Base-by-base conservation (phyloP, 2,888 invertebrate genomes). In the Ecliptopera silaceata region DNA sequence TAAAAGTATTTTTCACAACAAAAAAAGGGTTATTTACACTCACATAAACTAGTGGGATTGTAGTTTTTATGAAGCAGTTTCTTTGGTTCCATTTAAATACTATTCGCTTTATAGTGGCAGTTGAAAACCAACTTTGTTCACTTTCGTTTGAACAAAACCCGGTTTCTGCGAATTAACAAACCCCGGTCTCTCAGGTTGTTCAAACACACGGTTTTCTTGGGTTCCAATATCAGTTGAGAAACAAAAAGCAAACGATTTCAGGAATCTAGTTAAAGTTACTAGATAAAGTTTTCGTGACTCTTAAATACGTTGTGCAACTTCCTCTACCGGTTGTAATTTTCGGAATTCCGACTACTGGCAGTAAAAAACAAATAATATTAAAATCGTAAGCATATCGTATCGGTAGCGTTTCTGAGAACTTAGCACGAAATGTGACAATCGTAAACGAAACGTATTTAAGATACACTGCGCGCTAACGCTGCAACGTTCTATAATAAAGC, bases 131-230 rank as follows among this genome's bases (percentile, higher is more conserved):
- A 58, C 49, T 53, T 54, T 46, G 49, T 50, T 46, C 17, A 31
- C 47, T 43, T 48, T 53, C 43, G 53, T 49, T 56, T 48, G 54
- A 50, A 48, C 22, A 26, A 61, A 64, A 46, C 50, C 60, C 36
- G 17, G 45, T 43, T 60, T 45, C 57, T 46, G 53, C 51, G 54
- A 61, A 61, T 65, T 62, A 63, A 65, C 12, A 32, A 58, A 63
- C 60, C 57, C 61, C 53, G 58, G 63, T 64, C 64, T 58, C 57
- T 55, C 46, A 59, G 63, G 61, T 57, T 60, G 59, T 62, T 66
- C 31, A 56, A 52, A 44, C 59, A 63, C 56, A 61, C 55, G 54
- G 56, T 53, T 51, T 57, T 46, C 59, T 55, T 59, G 50, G 59
- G 59, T 56, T 63, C 41, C 48, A 58, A 60, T 66, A 61, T 55